phyloP scores from a whole-genome alignment of 2,113 vertebrate genomes.

The Bucco capensis region DNA sequence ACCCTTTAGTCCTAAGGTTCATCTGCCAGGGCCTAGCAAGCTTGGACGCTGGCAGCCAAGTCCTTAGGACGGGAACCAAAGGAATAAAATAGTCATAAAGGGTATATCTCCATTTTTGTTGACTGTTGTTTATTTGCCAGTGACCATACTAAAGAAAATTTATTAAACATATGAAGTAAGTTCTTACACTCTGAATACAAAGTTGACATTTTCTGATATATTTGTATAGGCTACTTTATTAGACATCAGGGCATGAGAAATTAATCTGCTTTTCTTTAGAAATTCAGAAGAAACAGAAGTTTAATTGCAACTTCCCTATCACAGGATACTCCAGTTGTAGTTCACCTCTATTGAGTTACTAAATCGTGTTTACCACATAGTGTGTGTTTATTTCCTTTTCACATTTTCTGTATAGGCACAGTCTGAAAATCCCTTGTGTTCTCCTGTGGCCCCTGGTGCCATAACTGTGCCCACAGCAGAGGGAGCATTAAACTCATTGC shows the following conservation, averaged over 20 bases:
- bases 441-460: too few species aligned
- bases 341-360: background rate
- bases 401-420: background rate
- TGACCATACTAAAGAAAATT: background rate
- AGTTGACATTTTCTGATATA: background rate
- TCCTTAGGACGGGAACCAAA: too few species aligned
- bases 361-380: background rate
- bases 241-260: background rate
- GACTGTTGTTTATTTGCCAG: background rate
- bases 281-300: background rate
- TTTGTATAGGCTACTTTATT: background rate
- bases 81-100: background rate
- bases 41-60: too few species aligned
- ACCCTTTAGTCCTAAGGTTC: too few species aligned
- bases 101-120: background rate
- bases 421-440: too few species aligned
- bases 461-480: too few species aligned
- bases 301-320: background rate
- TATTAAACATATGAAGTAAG: background rate
- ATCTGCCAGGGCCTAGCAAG: too few species aligned
- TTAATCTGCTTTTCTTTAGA: background rate
- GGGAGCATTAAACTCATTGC: too few species aligned
- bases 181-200: background rate
- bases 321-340: background rate
- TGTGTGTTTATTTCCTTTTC: background rate